Percentiles rank a stretch among this genome's conserved stretches.
Conservation (phyloP, 2,797 vertebrate species). For the Malacoraja senta region DNA sequence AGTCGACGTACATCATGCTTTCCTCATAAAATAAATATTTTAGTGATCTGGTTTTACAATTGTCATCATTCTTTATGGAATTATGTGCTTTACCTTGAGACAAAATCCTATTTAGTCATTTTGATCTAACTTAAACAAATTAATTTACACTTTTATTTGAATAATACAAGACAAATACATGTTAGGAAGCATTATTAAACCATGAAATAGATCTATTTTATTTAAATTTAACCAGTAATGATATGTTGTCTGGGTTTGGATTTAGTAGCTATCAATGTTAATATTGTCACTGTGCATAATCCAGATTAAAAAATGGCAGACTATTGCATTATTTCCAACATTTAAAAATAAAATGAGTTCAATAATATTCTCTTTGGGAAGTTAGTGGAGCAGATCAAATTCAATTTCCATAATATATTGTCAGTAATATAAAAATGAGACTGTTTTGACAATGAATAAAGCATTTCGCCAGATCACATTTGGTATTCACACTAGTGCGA, state of each 20-base stretch:
- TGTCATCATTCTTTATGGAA: background rate
- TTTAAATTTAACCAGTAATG: background rate
- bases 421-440: background rate
- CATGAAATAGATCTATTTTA: background rate
- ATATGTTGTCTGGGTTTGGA: background rate
- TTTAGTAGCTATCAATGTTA: background rate
- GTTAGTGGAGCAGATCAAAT: background rate
- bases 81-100: background rate
- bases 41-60: background rate
- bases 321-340: background rate
- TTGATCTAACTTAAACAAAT: background rate
- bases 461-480: background rate
- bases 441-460: background rate
- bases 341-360: background rate
- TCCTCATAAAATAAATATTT: constrained; percentile 15
- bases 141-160: background rate
- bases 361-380: background rate
- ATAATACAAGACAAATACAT: background rate
- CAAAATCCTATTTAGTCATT: background rate
- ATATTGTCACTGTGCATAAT: background rate
- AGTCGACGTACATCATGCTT: background rate
- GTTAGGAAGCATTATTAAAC: background rate
- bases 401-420: no score
- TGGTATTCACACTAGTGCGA: no score
- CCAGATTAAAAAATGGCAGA: background rate